Percentiles rank a stretch among this genome's conserved stretches.
Evolutionary conservation across 2,888 invertebrate species (phyloP).

Genomic region (Andrena flavipes): DNA sequence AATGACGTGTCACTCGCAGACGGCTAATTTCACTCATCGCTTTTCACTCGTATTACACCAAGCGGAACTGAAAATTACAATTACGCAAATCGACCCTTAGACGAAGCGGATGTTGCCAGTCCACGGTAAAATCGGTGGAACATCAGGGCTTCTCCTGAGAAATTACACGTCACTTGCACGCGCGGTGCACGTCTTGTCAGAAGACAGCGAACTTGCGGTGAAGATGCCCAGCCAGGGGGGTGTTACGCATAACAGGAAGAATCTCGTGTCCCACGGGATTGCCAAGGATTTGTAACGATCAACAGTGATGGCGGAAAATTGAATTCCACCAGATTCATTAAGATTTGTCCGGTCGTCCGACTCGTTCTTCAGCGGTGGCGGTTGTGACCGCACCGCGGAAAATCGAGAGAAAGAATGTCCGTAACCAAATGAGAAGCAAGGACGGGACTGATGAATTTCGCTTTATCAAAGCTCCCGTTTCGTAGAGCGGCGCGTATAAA

Average conservation of each 20-base stretch:
- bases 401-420: not conserved
- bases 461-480: conserved; percentile 40
- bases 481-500: not conserved
- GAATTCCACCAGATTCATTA: conserved; percentile 22
- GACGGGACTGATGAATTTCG: conserved; percentile 23
- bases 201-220: not conserved
- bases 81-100: not conserved
- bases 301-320: not conserved
- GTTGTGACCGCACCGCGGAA: not conserved
- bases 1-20: not conserved
- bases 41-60: not conserved
- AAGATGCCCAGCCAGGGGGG: not conserved
- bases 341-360: not conserved
- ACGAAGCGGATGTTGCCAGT: conserved; percentile 8
- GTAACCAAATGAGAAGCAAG: conserved; percentile 7
- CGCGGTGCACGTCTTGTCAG: not conserved
- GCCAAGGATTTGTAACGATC: conserved; percentile 1
- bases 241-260: conserved; percentile 8
- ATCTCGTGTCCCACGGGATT: not conserved
- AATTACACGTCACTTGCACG: conserved; percentile 57
- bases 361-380: not conserved
- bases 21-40: not conserved
- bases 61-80: not conserved
- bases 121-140: not conserved
- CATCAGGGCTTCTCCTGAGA: conserved; percentile 49